Conservation (phyloP, 2,113 vertebrate species). For the Clarias batrachus region DNA sequence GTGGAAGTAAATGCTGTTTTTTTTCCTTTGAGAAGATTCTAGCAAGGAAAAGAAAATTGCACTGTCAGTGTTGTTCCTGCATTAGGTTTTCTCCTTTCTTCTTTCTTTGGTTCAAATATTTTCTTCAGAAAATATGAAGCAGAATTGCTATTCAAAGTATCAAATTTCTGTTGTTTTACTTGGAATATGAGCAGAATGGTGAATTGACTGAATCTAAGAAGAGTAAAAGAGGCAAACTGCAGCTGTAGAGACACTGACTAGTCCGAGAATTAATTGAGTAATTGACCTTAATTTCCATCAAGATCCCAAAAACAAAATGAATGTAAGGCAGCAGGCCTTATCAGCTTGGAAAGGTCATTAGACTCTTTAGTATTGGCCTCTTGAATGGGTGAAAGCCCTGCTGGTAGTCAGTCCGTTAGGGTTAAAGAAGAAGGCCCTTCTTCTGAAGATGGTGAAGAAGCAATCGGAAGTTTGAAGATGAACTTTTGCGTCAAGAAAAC, state of each 20-base stretch:
- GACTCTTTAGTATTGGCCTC: slow-evolving; percentile 39
- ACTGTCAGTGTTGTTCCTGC: slow-evolving; percentile 70
- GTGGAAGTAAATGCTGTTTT: slow-evolving; percentile 69
- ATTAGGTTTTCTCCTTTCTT: slow-evolving; percentile 68
- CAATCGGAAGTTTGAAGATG: slow-evolving; percentile 49
- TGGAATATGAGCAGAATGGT: slow-evolving; percentile 48
- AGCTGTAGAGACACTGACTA: slow-evolving; percentile 21
- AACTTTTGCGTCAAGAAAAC: slow-evolving; percentile 43
- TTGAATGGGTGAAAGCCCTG: slow-evolving; percentile 20
- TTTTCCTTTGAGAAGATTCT: slow-evolving; percentile 74
- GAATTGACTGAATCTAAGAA: slow-evolving; percentile 38
- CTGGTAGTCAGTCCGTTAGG: slow-evolving; percentile 32
- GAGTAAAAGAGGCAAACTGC: slow-evolving; percentile 21
- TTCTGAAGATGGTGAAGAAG: slow-evolving; percentile 37
- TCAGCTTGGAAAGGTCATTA: slow-evolving; percentile 58
- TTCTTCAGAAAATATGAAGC: slow-evolving; percentile 70
- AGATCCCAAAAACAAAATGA: slow-evolving; percentile 43
- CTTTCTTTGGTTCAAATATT: slow-evolving; percentile 67
- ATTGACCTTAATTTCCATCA: slow-evolving; percentile 31
- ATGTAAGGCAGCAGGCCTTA: slow-evolving; percentile 58
- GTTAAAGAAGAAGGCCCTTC: slow-evolving; percentile 31
- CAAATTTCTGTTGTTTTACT: slow-evolving; percentile 65
- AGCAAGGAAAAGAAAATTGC: slow-evolving; percentile 68
- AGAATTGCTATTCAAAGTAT: slow-evolving; percentile 69
- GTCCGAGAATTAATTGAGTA: slow-evolving; percentile 26